Base-by-base conservation (phyloP, 2,888 invertebrate species). In the Halictus quadricinctus region DNA sequence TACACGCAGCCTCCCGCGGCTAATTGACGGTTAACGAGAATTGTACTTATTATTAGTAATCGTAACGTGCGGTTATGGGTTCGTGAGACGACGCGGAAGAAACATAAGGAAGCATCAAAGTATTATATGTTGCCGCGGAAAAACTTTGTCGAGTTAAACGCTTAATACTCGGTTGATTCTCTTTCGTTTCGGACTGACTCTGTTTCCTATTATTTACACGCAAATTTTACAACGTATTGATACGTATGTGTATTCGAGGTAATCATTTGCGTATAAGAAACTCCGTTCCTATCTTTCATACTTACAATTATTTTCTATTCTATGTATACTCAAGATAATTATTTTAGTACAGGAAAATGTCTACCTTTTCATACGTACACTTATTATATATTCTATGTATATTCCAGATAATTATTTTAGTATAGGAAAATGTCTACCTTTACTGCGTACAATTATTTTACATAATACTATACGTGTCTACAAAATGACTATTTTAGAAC, bases 1-100 rank as follows among this genome's bases (percentile, higher is more conserved):
- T 36, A 15, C 43, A 69, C 10, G 54, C 58, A 43, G 58, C 60
- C 43, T 29, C 48, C 41, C 1, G 13, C 12, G 4, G 60, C 64
- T 83, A 82, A 75, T 72, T 70, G 58, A 48, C 29, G 41, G 41
- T 75, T 83, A 50, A 75, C 13, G 50, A 70, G 25, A 78, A 60
- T 70, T 70, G 10, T 72, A 72, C 8, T 48, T 64, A 25, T 48
- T 70, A 80, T 60, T 76, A 46, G 58, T 48, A 46, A 43, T 25
- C n/a, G 21, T 48, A 76, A 76, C 58, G 36, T 25, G 13, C 25
- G 46, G n/a, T 72, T 72, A n/a, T n/a, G 43, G 7, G 58, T 76
- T 13, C 69, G 54, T 41, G 69, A 43, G 25, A 43, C n/a, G 70
- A 48, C 41, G 41, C 50, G 54, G 70, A 77, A 69, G 77, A 54